Percentiles rank a stretch among this genome's conserved stretches.
phyloP scores from a whole-genome alignment of 2,113 vertebrate genomes.

The Chascanopsetta lugubris region DNA sequence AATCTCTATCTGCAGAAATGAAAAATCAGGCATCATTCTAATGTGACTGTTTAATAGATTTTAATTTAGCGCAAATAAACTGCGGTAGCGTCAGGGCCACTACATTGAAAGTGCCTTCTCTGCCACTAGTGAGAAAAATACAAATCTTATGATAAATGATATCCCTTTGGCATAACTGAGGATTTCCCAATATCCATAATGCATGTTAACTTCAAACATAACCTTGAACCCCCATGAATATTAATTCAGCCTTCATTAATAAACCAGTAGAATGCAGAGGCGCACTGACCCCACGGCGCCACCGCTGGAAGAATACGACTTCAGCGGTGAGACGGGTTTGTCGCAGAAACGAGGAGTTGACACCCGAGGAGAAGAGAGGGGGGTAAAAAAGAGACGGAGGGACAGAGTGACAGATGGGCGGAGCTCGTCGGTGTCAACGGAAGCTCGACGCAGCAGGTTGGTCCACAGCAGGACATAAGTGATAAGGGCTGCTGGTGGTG shows the following conservation, averaged over 20 bases:
- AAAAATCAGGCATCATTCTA: neutral
- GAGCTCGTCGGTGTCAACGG: conserved; percentile 49
- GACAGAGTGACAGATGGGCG: conserved; percentile 50
- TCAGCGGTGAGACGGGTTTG: conserved; percentile 12
- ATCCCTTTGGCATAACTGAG: neutral
- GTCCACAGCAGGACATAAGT: conserved; percentile 50
- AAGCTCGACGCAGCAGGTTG: conserved; percentile 46
- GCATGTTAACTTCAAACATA: conserved; percentile 30
- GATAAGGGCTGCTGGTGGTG: conserved; percentile 28
- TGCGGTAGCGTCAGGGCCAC: neutral
- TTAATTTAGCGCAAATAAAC: neutral
- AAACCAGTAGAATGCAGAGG: conserved; percentile 48
- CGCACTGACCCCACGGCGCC: conserved; percentile 32
- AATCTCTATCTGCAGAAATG: too few species aligned
- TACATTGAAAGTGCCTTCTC: neutral
- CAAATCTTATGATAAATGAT: conserved; percentile 19
- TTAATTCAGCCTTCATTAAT: conserved; percentile 56
- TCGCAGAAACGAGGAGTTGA: neutral
- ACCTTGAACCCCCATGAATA: conserved; percentile 55
- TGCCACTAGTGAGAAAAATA: neutral
- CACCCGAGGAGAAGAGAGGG: conserved; percentile 13
- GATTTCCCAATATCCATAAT: conserved; percentile 26
- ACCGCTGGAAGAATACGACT: conserved; percentile 18
- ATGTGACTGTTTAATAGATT: conserved; percentile 1
- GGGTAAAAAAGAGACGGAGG: conserved; percentile 14